A percentile compares a stretch with the other conserved stretches of the same genome.
phyloP scores from a whole-genome alignment of 2,113 vertebrate species.

The Litocranius walleri region DNA sequence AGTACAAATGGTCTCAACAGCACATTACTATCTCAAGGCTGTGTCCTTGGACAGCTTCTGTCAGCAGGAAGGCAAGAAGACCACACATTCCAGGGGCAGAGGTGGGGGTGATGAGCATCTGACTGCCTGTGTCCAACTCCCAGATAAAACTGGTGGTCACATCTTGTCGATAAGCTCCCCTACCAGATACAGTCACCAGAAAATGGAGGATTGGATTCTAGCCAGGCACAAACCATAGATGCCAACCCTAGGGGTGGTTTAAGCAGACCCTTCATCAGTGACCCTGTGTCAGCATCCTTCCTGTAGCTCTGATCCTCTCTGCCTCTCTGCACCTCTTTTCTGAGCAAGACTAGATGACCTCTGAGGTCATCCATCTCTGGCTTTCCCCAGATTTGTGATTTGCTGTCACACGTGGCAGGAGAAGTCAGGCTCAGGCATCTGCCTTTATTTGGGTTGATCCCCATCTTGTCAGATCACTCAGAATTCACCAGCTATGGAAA shows the following conservation, averaged over 20 bases:
- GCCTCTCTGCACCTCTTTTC: not conserved
- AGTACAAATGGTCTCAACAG: not conserved
- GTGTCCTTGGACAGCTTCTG: not conserved
- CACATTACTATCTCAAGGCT: not conserved
- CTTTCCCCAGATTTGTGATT: not conserved
- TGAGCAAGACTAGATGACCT: not conserved
- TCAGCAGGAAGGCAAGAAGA: not conserved
- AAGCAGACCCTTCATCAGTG: not conserved
- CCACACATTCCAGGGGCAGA: not conserved
- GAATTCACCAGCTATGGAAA: not conserved
- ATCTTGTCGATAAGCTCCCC: not conserved
- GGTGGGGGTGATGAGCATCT: rapidly evolving
- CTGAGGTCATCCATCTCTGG: not conserved
- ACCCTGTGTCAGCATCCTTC: not conserved
- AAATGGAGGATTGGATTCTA: not conserved
- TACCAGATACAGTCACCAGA: not conserved
- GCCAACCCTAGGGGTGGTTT: not conserved
- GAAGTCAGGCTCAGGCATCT: not conserved
- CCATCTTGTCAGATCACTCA: not conserved
- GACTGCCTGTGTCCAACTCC: not conserved
- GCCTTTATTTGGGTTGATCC: not conserved
- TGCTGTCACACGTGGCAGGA: rapidly evolving
- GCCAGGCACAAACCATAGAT: not conserved
- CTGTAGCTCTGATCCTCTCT: not conserved
- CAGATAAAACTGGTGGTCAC: not conserved